These are phyloP conservation scores for Echinops telfairi DNA, from an alignment of 2,113 vertebrate species.

Conservation along the genomic window DNA sequence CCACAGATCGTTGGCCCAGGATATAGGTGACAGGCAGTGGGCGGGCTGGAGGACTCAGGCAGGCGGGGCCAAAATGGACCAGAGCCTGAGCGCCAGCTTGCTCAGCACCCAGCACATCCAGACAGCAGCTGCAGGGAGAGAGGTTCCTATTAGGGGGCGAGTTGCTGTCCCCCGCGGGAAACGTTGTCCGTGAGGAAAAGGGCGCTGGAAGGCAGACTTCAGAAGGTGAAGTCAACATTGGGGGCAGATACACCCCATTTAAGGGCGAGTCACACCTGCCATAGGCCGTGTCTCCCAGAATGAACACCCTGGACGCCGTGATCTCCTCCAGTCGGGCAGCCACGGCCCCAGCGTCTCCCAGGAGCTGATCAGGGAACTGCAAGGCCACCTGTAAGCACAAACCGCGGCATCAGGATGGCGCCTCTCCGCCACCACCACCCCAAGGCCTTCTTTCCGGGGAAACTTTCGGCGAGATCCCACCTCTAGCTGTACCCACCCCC, in stretches of 20 bases:
- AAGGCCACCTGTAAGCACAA: conserved; percentile 91
- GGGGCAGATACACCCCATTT: too few relatives aligned
- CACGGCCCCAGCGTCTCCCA: conserved; percentile 90
- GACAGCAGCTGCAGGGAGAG: conserved; percentile 92
- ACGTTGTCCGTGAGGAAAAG: neutral
- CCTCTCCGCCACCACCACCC: neutral
- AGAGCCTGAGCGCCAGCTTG: conserved; percentile 92
- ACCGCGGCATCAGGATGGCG: neutral
- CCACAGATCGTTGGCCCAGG: conserved; percentile 90
- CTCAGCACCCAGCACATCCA: conserved; percentile 95
- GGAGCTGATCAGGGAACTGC: conserved; percentile 95
- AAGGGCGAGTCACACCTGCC: conserved; percentile 90
- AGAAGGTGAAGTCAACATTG: too few relatives aligned
- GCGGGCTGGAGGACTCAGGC: conserved; percentile 93
- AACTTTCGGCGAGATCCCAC: neutral
- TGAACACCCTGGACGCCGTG: conserved; percentile 87
- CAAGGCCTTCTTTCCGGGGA: neutral
- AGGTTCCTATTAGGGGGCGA: neutral
- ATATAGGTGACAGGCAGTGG: conserved; percentile 92
- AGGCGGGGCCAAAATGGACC: conserved; percentile 93
- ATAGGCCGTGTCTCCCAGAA: conserved; percentile 96
- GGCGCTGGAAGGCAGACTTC: too few relatives aligned
- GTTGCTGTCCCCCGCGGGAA: neutral
- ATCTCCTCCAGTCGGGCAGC: conserved; percentile 88
- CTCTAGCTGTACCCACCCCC: neutral